These are phyloP conservation scores for Malurus cyaneus DNA, from an alignment of 2,113 vertebrate species.

Conservation along the genomic window DNA sequence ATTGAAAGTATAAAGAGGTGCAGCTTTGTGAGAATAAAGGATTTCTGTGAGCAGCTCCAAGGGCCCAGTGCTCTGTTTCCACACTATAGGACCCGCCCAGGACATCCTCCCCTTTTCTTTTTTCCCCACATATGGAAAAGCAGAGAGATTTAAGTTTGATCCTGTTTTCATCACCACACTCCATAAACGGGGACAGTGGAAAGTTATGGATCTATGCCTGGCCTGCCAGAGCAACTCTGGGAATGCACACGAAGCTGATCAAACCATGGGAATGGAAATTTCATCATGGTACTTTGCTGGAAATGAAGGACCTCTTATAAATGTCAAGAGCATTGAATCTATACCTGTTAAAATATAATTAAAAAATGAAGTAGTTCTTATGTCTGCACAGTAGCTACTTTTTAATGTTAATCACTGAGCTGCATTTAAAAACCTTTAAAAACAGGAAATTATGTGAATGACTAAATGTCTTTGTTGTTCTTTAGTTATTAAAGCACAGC, in stretches of 20 bases:
- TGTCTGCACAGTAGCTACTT: slow-evolving; percentile 40
- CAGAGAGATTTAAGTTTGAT: neutral
- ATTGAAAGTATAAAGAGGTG: no score
- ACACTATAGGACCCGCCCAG: neutral
- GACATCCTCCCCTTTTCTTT: fast-evolving
- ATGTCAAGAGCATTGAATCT: slow-evolving; percentile 47
- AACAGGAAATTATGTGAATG: slow-evolving; percentile 58
- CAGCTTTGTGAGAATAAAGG: no score
- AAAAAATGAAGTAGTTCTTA: slow-evolving; percentile 62
- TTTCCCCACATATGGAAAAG: neutral
- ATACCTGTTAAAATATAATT: slow-evolving; percentile 64
- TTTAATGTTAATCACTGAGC: slow-evolving; percentile 60
- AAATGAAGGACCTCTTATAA: slow-evolving; percentile 47
- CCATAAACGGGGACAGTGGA: neutral
- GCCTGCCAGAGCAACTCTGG: neutral
- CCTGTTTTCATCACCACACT: neutral
- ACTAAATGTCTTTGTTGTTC: slow-evolving; percentile 63
- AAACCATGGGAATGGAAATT: neutral
- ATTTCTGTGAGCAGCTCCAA: no score
- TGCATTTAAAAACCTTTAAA: slow-evolving; percentile 57
- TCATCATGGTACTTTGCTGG: neutral
- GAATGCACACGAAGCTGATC: neutral
- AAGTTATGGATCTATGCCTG: fast-evolving
- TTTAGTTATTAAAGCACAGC: slow-evolving; percentile 64
- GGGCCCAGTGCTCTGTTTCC: no score